phyloP scores from a whole-genome alignment of 2,797 vertebrate species.

The Dendrocincla fuliginosa region DNA sequence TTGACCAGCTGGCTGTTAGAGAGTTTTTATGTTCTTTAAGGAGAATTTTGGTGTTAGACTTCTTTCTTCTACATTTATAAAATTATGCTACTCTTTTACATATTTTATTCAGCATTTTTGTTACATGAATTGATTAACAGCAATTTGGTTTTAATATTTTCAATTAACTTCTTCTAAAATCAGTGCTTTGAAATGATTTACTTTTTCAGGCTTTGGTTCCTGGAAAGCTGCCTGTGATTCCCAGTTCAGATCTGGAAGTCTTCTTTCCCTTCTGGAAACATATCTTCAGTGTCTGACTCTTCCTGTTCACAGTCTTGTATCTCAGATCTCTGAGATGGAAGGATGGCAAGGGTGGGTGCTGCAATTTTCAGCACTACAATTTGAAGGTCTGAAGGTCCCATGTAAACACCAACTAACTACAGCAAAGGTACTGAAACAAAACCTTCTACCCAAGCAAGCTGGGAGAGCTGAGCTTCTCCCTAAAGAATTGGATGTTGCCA shows the following conservation, averaged over 20 bases:
- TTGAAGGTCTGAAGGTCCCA: background rate
- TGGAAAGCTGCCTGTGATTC: background rate
- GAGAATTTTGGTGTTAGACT: background rate
- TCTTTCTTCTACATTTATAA: background rate
- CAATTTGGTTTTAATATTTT: background rate
- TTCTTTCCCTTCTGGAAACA: background rate
- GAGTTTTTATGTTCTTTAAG: background rate
- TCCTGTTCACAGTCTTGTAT: background rate
- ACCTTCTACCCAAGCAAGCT: background rate
- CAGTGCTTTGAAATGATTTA: background rate
- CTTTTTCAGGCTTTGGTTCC: background rate
- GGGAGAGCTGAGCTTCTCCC: background rate
- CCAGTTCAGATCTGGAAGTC: background rate
- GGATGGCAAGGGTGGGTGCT: background rate
- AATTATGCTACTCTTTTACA: background rate
- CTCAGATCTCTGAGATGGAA: background rate
- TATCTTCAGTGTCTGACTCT: background rate
- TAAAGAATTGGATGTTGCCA: background rate
- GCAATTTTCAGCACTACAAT: background rate
- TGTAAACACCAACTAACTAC: rapidly evolving
- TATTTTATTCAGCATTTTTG: background rate
- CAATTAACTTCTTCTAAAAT: background rate
- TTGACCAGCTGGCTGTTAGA: background rate
- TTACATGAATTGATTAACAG: background rate
- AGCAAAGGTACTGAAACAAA: background rate